These are phyloP conservation scores for Drosophila pseudoananassae DNA, from an alignment of 1,140 invertebrate species.

Conservation along the genomic window DNA sequence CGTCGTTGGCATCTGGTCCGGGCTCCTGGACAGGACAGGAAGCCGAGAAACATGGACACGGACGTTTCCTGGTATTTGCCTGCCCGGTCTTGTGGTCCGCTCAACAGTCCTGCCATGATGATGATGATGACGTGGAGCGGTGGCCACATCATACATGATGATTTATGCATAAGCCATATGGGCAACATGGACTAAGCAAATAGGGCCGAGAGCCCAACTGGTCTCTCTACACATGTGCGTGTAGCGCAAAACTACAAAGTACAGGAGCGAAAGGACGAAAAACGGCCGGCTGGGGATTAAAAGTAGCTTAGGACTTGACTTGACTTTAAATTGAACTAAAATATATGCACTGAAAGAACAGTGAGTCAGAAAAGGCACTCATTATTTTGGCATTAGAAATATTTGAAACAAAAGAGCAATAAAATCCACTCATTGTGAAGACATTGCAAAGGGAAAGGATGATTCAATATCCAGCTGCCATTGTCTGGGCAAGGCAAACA, in stretches of 20 bases:
- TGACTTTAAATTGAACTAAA: constrained; percentile 25
- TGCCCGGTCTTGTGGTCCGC: constrained; percentile 13
- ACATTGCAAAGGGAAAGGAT: constrained; percentile 11
- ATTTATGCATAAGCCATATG: constrained; percentile 73
- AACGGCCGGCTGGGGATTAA: constrained; percentile 18
- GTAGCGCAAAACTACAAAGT: constrained; percentile 30
- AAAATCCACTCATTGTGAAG: background rate
- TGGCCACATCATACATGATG: constrained; percentile 58
- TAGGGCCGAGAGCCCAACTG: constrained; percentile 24
- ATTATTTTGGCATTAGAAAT: constrained; percentile 7
- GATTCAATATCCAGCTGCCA: constrained; percentile 39
- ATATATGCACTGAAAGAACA: background rate
- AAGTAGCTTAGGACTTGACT: constrained; percentile 36
- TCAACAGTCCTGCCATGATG: constrained; percentile 6
- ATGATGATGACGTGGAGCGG: constrained; percentile 43
- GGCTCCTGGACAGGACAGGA: constrained; percentile 18
- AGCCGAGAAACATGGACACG: constrained; percentile 40
- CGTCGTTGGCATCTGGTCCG: constrained; percentile 40
- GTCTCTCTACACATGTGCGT: constrained; percentile 10
- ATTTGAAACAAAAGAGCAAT: constrained; percentile 4
- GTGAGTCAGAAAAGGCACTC: no score
- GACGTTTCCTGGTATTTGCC: constrained; percentile 36
- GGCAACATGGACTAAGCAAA: constrained; percentile 42
- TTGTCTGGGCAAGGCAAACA: constrained; percentile 42
- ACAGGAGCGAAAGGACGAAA: constrained; percentile 7